Evolutionary conservation across 1,140 invertebrate species (phyloP).

Genomic region (Condylostylus longicornis): DNA sequence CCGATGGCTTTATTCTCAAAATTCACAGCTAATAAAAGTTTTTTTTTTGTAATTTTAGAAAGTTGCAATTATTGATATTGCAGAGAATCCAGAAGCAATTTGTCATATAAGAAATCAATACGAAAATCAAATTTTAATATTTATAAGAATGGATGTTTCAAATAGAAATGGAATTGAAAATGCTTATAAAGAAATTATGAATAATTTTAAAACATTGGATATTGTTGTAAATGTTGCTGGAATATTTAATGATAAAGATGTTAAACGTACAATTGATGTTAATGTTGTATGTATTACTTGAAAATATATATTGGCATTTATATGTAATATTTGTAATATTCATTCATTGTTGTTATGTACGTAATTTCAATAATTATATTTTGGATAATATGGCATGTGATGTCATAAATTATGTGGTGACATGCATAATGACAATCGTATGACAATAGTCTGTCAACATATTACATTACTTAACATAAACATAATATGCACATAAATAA

Average conservation of each 20-base stretch:
- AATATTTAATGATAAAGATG: slow-evolving; percentile 36
- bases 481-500: no score
- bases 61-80: slow-evolving; percentile 25
- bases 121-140: slow-evolving; percentile 23
- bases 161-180: slow-evolving; percentile 27
- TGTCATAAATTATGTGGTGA: no score
- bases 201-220: slow-evolving; percentile 36
- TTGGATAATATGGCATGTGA: no score
- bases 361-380: no score
- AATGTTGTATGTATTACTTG: slow-evolving; percentile 28
- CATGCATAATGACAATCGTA: no score
- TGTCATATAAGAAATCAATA: slow-evolving; percentile 17
- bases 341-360: not conserved
- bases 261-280: slow-evolving; percentile 32
- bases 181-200: slow-evolving; percentile 26
- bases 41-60: slow-evolving; percentile 13
- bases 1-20: no score
- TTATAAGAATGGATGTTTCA: slow-evolving; percentile 28
- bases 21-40: no score
- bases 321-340: not conserved
- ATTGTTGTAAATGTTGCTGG: slow-evolving; percentile 47
- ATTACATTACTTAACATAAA: no score
- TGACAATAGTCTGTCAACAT: no score
- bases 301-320: not conserved
- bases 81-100: slow-evolving; percentile 25